A percentile compares a stretch with the other conserved stretches of the same genome.
phyloP scores from a whole-genome alignment of 2,113 vertebrate genomes.

The Sturnira hondurensis region DNA sequence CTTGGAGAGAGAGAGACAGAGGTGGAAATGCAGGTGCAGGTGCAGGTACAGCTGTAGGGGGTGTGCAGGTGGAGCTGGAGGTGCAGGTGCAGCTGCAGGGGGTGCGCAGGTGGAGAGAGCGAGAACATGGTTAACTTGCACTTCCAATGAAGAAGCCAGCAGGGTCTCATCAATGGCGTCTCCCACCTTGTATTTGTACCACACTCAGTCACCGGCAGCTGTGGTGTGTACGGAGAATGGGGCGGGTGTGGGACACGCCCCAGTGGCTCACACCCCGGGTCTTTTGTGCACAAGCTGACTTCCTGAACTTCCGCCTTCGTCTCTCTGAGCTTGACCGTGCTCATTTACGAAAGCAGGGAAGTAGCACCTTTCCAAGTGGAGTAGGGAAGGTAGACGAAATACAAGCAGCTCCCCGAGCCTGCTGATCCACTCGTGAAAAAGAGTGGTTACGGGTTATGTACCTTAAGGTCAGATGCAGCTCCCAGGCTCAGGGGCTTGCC shows the following conservation, averaged over 20 bases:
- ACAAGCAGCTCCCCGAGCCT: accelerated
- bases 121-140: no score
- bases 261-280: neutral
- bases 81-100: neutral
- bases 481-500: accelerated
- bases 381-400: neutral
- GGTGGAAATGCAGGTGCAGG: neutral
- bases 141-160: neutral
- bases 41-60: neutral
- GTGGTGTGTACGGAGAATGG: neutral
- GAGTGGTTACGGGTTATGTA: accelerated
- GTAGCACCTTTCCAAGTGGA: neutral
- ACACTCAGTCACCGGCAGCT: accelerated
- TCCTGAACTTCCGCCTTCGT: accelerated
- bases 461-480: accelerated
- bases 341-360: neutral
- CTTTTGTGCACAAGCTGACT: accelerated
- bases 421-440: accelerated
- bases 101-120: neutral
- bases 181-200: accelerated
- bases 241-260: accelerated
- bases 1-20: neutral
- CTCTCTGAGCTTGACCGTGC: neutral
- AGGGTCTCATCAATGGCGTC: accelerated
- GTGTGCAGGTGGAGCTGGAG: neutral